Conservation (phyloP, 2,113 vertebrate species). For the Hyperoodon ampullatus region DNA sequence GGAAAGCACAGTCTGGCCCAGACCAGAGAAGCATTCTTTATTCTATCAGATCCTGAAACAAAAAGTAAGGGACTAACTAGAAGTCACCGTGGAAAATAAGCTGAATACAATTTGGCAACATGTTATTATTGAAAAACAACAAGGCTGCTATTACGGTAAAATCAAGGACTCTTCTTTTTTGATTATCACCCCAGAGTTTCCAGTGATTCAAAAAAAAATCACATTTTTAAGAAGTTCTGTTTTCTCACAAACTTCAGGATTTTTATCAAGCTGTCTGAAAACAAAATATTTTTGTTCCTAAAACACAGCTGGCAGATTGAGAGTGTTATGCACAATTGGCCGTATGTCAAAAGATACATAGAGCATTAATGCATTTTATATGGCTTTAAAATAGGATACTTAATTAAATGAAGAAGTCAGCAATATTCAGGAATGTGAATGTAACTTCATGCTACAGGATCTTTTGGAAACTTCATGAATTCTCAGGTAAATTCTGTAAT, state of each 20-base stretch:
- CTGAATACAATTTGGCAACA: neutral
- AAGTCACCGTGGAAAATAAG: neutral
- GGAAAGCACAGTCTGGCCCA: neutral
- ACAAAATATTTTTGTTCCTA: slow-evolving; percentile 68
- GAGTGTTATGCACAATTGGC: slow-evolving; percentile 55
- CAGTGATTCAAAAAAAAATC: neutral
- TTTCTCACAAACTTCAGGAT: slow-evolving; percentile 58
- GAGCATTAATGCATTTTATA: slow-evolving; percentile 37
- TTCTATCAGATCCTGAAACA: slow-evolving; percentile 19
- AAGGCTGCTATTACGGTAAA: slow-evolving; percentile 2
- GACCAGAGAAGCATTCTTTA: neutral
- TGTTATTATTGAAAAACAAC: neutral
- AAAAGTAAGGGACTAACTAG: neutral
- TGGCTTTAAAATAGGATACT: slow-evolving; percentile 56
- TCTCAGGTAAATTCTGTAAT: neutral
- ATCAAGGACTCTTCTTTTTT: slow-evolving; percentile 12
- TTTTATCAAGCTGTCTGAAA: slow-evolving; percentile 64
- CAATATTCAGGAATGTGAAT: slow-evolving; percentile 13
- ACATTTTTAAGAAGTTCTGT: slow-evolving; percentile 47
- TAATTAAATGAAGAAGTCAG: slow-evolving; percentile 53
- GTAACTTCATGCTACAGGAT: neutral
- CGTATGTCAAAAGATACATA: slow-evolving; percentile 52
- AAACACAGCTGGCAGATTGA: slow-evolving; percentile 63
- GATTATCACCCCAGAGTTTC: slow-evolving; percentile 24
- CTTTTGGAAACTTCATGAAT: slow-evolving; percentile 46